These are phyloP conservation scores for Clarias laeviceps DNA, from an alignment of 2,797 vertebrate genomes.

Conservation along the genomic window DNA sequence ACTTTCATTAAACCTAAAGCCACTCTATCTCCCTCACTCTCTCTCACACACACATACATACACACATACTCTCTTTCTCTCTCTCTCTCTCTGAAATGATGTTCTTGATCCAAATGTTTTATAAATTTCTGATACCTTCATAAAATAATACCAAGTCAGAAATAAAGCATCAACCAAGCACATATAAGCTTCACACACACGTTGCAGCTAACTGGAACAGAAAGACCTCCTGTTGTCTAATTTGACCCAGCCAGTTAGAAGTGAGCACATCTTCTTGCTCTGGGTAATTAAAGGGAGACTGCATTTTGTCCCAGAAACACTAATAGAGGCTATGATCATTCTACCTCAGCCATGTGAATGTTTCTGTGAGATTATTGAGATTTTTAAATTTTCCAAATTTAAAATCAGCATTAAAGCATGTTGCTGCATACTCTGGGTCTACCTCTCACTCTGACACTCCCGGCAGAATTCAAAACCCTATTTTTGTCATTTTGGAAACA, in stretches of 20 bases:
- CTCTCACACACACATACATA: background rate
- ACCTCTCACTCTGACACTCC: conserved; percentile 22
- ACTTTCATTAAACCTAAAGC: conserved; percentile 9
- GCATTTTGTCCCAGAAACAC: background rate
- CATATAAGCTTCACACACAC: background rate
- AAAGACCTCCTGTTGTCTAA: background rate
- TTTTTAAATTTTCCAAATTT: background rate
- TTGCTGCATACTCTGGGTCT: conserved; percentile 1
- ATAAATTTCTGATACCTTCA: background rate
- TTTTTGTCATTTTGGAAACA: conserved; percentile 52
- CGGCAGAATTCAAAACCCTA: conserved; percentile 33
- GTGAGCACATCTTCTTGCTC: background rate
- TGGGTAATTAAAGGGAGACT: background rate
- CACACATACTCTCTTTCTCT: background rate
- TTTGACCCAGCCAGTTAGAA: background rate
- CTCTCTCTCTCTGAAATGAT: background rate
- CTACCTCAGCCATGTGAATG: background rate
- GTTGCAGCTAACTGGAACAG: background rate
- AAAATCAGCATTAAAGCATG: background rate
- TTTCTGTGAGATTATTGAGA: background rate
- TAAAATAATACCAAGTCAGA: background rate
- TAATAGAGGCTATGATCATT: background rate
- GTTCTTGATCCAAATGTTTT: background rate
- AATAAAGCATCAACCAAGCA: background rate
- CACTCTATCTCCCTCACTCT: background rate